Conservation (phyloP, 1,140 invertebrate species). For the Ceratina japonica region DNA sequence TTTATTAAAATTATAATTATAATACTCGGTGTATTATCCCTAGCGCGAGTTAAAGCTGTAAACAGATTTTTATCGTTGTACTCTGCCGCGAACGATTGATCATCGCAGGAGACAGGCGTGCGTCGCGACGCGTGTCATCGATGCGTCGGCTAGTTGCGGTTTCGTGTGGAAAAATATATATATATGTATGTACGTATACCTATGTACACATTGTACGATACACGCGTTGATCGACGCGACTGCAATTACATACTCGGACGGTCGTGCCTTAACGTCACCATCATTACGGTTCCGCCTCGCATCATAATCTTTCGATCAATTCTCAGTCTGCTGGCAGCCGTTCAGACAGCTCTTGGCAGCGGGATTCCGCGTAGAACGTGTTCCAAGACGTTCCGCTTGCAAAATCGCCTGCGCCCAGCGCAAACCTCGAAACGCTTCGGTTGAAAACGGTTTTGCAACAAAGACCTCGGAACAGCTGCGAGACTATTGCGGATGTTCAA, state of each 20-base stretch:
- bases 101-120: not conserved
- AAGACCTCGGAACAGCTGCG: too few species aligned
- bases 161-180: constrained; percentile 11
- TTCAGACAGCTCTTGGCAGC: constrained; percentile 1
- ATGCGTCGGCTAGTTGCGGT: not conserved
- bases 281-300: not conserved
- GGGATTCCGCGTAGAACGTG: not conserved
- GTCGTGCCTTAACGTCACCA: not conserved
- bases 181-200: not conserved
- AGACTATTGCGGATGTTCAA: not conserved
- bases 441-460: too few species aligned
- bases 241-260: constrained; percentile 18
- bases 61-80: not conserved
- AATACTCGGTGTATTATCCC: constrained; percentile 6
- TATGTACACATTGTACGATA: not conserved
- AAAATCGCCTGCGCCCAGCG: not conserved
- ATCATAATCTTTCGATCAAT: not conserved
- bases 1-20: constrained; percentile 41
- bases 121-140: not conserved
- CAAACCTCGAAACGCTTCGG: too few species aligned
- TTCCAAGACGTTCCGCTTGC: not conserved
- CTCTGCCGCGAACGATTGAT: not conserved
- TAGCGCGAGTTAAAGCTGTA: not conserved
- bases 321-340: not conserved
- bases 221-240: constrained; percentile 2